Evolutionary conservation across 2,888 invertebrate genomes (phyloP).

Genomic region (Polyommatus iphigenia): DNA sequence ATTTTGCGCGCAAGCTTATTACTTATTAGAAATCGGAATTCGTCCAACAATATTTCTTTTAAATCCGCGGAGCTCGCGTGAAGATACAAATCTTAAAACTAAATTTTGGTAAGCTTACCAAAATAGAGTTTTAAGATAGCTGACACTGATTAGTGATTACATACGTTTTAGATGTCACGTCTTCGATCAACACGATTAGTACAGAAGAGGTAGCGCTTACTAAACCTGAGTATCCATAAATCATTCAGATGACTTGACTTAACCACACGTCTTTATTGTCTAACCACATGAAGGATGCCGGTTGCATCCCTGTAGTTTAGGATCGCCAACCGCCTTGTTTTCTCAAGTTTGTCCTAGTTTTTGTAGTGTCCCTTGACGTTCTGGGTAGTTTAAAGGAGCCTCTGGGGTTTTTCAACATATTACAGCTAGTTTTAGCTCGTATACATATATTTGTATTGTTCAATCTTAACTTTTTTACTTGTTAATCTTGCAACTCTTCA

Average conservation of each 20-base stretch:
- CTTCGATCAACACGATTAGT: background rate
- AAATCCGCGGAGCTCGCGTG: too few relatives aligned
- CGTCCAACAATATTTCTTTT: too few relatives aligned
- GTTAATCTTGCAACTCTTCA: too few relatives aligned
- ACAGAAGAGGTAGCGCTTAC: background rate
- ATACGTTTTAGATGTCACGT: background rate
- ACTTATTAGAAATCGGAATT: too few relatives aligned
- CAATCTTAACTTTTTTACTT: too few relatives aligned
- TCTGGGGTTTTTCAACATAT: too few relatives aligned
- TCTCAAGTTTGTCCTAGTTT: background rate
- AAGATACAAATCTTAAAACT: too few relatives aligned
- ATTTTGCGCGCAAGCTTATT: too few relatives aligned
- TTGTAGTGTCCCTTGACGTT: background rate
- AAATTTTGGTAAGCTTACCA: background rate
- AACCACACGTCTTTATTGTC: constrained; percentile 2
- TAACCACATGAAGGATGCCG: background rate
- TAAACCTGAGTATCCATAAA: background rate
- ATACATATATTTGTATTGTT: too few relatives aligned
- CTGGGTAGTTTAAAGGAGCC: background rate
- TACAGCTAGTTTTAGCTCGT: background rate
- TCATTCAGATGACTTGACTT: background rate
- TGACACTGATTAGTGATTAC: background rate
- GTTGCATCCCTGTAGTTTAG: background rate
- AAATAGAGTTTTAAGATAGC: background rate
- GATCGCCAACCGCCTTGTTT: background rate